phyloP scores from a whole-genome alignment of 2,797 vertebrate genomes.

The Distichodus sexfasciatus region DNA sequence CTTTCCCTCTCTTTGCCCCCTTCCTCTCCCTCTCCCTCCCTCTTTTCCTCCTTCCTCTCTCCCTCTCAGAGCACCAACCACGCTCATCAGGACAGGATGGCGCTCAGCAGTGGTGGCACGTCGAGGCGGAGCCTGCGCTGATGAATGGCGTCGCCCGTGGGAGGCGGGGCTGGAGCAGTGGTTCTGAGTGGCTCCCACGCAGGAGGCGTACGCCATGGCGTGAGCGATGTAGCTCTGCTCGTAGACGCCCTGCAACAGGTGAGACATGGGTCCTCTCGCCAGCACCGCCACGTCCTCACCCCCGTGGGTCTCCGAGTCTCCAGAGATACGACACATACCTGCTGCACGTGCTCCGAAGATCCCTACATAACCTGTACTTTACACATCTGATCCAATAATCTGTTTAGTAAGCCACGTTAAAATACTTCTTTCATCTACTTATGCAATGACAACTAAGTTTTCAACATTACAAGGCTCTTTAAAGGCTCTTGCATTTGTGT shows the following conservation, averaged over 20 bases:
- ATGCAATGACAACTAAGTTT: too few relatives aligned
- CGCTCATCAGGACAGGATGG: too few relatives aligned
- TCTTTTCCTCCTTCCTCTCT: neutral
- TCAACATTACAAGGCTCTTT: too few relatives aligned
- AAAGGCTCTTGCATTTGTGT: too few relatives aligned
- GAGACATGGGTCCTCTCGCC: conserved; percentile 78
- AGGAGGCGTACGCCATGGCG: conserved; percentile 75
- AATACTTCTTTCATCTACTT: too few relatives aligned
- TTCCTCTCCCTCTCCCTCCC: too few relatives aligned
- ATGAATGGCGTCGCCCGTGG: too few relatives aligned
- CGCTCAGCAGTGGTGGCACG: too few relatives aligned
- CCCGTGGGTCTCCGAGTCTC: conserved; percentile 70
- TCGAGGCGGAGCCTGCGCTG: too few relatives aligned
- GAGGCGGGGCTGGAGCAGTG: conserved; percentile 62
- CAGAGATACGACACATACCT: conserved; percentile 65
- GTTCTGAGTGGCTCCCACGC: conserved; percentile 67
- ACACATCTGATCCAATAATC: too few relatives aligned
- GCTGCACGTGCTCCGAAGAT: conserved; percentile 73
- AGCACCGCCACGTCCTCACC: conserved; percentile 78
- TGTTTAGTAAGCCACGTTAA: too few relatives aligned
- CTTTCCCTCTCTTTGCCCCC: neutral
- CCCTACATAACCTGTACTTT: too few relatives aligned
- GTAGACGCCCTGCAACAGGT: conserved; percentile 76
- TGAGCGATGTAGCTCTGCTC: conserved; percentile 80
- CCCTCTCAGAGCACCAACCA: conserved; percentile 13